Conservation (phyloP, 2,113 vertebrate genomes). For the Rhinopomastus cyanomelas region DNA sequence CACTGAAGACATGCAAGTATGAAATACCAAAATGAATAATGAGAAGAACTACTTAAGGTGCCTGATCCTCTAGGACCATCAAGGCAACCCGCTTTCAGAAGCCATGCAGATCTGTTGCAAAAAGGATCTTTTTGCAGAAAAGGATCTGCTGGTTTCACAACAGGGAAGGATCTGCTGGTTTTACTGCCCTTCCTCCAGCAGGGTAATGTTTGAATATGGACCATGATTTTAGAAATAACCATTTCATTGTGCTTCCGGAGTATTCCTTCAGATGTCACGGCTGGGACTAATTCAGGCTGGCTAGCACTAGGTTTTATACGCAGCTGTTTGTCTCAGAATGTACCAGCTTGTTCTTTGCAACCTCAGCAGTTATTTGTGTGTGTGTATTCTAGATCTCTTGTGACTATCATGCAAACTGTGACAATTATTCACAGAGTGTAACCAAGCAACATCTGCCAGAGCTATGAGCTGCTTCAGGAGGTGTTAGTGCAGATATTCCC, state of each 20-base stretch:
- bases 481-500: accelerated
- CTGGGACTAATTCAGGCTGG: not conserved
- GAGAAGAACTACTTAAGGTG: not conserved
- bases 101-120: not conserved
- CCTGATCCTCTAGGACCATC: not conserved
- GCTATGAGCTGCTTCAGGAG: not conserved
- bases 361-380: not conserved
- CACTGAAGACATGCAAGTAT: not conserved
- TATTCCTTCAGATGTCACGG: not conserved
- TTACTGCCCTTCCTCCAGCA: not conserved
- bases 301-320: not conserved
- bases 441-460: not conserved
- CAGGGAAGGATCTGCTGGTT: not conserved
- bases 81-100: not conserved
- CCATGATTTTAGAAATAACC: not conserved
- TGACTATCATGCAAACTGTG: not conserved
- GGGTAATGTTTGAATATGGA: not conserved
- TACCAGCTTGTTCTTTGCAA: not conserved
- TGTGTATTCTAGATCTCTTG: not conserved
- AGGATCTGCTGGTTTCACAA: not conserved
- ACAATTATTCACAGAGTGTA: not conserved
- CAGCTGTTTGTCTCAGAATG: not conserved
- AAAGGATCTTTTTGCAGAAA: too few relatives aligned
- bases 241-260: not conserved
- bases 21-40: not conserved